These are phyloP conservation scores for Pavo muticus DNA, from an alignment of 2,113 vertebrate genomes.

Conservation along the genomic window DNA sequence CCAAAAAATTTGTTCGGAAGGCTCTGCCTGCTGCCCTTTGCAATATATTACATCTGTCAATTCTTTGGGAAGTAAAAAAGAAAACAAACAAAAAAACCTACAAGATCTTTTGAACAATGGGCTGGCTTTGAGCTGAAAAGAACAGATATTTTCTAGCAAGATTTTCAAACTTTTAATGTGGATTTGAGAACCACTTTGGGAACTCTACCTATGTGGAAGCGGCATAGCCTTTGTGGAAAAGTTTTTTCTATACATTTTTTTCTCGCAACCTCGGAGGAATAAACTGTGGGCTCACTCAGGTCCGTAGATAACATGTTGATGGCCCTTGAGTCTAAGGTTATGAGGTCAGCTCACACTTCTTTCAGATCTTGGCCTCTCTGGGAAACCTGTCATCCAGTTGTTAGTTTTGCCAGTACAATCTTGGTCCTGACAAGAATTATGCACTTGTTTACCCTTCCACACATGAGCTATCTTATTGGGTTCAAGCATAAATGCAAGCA, in stretches of 20 bases:
- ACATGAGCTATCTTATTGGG: neutral
- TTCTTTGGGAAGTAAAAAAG: neutral
- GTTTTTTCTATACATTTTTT: accelerated
- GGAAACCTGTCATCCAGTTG: neutral
- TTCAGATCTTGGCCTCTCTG: neutral
- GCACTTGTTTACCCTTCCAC: neutral
- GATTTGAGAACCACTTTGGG: neutral
- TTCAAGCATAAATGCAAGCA: neutral
- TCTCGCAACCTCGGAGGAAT: neutral
- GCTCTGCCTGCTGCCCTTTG: neutral
- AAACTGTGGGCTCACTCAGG: neutral
- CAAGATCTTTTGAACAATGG: neutral
- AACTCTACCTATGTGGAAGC: neutral
- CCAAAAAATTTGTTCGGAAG: neutral
- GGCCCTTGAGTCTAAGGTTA: neutral
- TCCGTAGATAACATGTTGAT: neutral
- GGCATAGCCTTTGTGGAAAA: neutral
- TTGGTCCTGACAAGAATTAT: neutral
- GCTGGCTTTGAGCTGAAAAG: neutral
- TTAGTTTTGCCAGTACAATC: neutral
- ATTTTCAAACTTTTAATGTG: neutral
- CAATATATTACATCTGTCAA: neutral
- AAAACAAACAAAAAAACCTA: neutral
- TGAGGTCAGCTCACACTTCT: neutral
- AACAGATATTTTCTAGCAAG: neutral